Evolutionary conservation across 2,888 invertebrate genomes (phyloP).

Genomic region (Hedychridium roseum): DNA sequence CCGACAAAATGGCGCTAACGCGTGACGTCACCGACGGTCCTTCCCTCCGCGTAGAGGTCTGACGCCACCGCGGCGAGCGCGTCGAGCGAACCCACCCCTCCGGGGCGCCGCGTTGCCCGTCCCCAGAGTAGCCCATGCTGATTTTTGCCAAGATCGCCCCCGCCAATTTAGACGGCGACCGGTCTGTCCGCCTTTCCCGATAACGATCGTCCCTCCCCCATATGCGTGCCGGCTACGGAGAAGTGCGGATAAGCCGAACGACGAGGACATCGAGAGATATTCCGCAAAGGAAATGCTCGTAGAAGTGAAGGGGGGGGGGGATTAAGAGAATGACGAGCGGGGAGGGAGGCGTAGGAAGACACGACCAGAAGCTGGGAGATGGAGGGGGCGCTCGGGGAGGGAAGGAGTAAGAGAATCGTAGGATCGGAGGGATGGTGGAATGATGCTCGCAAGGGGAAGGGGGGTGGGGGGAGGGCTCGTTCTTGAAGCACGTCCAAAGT

Average conservation of each 20-base stretch:
- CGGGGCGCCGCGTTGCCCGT: slow-evolving; percentile 30
- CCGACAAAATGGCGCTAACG: slow-evolving; percentile 64
- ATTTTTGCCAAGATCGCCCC: slow-evolving; percentile 34
- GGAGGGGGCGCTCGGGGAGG: slow-evolving; percentile 8
- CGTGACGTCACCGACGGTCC: slow-evolving; percentile 61
- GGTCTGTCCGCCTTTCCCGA: slow-evolving; percentile 30
- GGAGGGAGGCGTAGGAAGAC: slow-evolving; percentile 8
- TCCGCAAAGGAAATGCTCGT: too few relatives aligned
- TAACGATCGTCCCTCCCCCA: slow-evolving; percentile 30
- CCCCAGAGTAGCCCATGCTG: slow-evolving; percentile 13
- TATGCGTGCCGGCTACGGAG: too few relatives aligned
- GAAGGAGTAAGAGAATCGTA: too few relatives aligned
- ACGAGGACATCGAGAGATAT: slow-evolving; percentile 7
- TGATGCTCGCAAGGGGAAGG: too few relatives aligned
- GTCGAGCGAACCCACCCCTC: slow-evolving; percentile 9
- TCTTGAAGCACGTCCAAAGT: too few relatives aligned
- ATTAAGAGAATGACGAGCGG: background rate
- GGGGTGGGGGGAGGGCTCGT: too few relatives aligned
- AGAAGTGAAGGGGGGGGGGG: slow-evolving; percentile 1
- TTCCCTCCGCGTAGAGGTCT: slow-evolving; percentile 24
- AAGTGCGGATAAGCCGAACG: slow-evolving; percentile 18
- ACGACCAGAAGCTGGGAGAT: too few relatives aligned
- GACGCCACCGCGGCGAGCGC: slow-evolving; percentile 16
- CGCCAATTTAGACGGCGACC: slow-evolving; percentile 28
- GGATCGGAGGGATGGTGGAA: too few relatives aligned